Base-by-base conservation (phyloP, 2,113 vertebrate species). In the Indri indri region DNA sequence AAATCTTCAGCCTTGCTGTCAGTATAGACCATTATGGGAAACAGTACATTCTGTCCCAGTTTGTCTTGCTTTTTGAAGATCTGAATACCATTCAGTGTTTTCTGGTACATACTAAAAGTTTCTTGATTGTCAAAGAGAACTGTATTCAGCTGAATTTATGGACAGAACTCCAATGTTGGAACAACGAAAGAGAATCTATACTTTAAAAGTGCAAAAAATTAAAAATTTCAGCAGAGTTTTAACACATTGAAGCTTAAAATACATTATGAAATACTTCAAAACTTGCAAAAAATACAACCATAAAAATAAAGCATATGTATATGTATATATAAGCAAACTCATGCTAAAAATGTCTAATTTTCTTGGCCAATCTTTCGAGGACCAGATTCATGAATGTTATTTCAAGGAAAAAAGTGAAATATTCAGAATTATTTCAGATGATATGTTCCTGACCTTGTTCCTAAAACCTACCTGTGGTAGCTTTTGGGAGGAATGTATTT, bases 21-120 rank as follows among this genome's bases (percentile, higher is more conserved):
- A 42, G 5, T 23, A 37, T 40, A 70, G 42, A 59, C 66, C 47
- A 14, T 70, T 82, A 23, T 74, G 47, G 68, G 91, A 91, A 91
- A 85, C 25, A 54, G n/a, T 70, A 47, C 45, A 70, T 73, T 42
- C 76, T 5, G 54, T 71, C 57, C 34, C 22, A 95, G n/a, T 96
- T 89, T 94, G 87, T 30, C 37, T 95, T 81, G 34, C 40, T 65
- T 96, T 95, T 91, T 85, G 47, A 97, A 96, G 52, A 85, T 91
- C 8, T 82, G 34, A 88, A 85, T 82, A 42, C 50, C 34, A 25
- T 42, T 84, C 32, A 77, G 3, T 90, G 57, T 92, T 88, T 88
- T 65, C 34, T 80, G 40, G 92, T 45, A 73, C 0, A 52, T n/a
- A 79, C 23, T 80, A 59, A 90, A 90, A 61, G n/a, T 76, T 93